Conservation (phyloP, 2,113 vertebrate genomes). For the Pituophis catenifer region DNA sequence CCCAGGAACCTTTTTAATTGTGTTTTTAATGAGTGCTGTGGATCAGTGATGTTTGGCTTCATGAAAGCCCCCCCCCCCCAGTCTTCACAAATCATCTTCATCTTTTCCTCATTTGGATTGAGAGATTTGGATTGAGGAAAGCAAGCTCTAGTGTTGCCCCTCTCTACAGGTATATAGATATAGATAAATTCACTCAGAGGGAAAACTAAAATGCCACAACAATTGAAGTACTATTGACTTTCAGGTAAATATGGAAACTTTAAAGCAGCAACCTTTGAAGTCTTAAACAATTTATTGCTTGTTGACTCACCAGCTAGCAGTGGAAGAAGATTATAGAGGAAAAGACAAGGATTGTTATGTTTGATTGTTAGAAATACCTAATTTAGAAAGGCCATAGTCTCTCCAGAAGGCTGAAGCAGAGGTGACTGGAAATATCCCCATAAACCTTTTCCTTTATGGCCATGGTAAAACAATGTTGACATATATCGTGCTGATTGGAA, state of each 20-base stretch:
- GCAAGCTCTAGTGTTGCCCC: slow-evolving; percentile 57
- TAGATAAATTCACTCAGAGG: slow-evolving; percentile 30
- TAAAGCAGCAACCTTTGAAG: slow-evolving; percentile 39
- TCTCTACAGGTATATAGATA: neutral
- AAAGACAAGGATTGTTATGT: slow-evolving; percentile 18
- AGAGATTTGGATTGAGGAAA: slow-evolving; percentile 59
- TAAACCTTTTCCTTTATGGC: slow-evolving; percentile 28
- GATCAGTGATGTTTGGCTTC: slow-evolving; percentile 56
- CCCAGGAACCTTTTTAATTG: slow-evolving; percentile 71
- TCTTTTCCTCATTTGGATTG: slow-evolving; percentile 33
- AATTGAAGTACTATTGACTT: slow-evolving; percentile 53
- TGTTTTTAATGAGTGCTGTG: slow-evolving; percentile 71
- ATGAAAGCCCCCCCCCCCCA: slow-evolving; percentile 57
- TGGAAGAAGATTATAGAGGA: slow-evolving; percentile 30
- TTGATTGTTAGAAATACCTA: neutral
- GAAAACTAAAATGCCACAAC: slow-evolving; percentile 52
- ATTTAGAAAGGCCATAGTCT: slow-evolving; percentile 14
- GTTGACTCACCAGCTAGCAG: slow-evolving; percentile 25
- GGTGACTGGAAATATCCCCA: neutral
- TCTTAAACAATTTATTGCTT: slow-evolving; percentile 47
- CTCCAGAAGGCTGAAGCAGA: neutral
- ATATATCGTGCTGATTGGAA: neutral
- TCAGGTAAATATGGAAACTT: slow-evolving; percentile 50
- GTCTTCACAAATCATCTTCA: slow-evolving; percentile 61
- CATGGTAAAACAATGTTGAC: neutral